These are phyloP conservation scores for Ecliptopera silaceata DNA, from an alignment of 2,888 invertebrate species.

Conservation along the genomic window DNA sequence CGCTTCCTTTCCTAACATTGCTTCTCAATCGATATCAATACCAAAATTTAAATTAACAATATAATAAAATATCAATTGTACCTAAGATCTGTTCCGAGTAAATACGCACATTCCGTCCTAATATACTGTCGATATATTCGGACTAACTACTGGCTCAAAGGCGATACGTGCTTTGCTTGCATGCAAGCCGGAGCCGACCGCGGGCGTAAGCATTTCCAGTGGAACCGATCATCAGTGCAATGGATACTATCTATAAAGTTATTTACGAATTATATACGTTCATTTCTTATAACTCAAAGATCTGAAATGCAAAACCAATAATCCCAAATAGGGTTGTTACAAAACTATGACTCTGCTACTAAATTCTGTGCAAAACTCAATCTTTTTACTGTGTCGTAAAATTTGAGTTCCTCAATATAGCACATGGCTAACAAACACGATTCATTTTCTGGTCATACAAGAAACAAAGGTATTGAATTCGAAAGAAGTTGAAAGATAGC, in stretches of 20 bases:
- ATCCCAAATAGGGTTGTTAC: too few species aligned
- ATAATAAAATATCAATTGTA: conserved; percentile 83
- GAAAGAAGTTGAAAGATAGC: not conserved
- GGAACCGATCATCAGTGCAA: not conserved
- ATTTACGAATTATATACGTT: not conserved
- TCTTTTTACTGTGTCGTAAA: too few species aligned
- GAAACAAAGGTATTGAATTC: not conserved
- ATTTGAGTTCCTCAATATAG: not conserved
- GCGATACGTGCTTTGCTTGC: conserved; percentile 39
- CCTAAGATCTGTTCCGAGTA: conserved; percentile 81
- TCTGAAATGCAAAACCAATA: too few species aligned
- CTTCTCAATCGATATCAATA: conserved; percentile 79
- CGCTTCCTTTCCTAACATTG: conserved; percentile 73
- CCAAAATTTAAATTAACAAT: conserved; percentile 81
- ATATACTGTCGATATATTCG: conserved; percentile 61
- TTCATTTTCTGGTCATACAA: not conserved
- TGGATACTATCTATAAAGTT: not conserved
- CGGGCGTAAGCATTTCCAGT: not conserved
- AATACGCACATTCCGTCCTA: conserved; percentile 75
- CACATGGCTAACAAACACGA: too few species aligned
- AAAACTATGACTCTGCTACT: too few species aligned
- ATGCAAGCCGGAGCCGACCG: conserved; percentile 33
- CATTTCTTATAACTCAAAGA: too few species aligned
- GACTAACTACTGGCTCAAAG: conserved; percentile 57
- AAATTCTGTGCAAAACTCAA: too few species aligned